Conservation (phyloP, 2,797 vertebrate species). For the Gallinago solitaria region DNA sequence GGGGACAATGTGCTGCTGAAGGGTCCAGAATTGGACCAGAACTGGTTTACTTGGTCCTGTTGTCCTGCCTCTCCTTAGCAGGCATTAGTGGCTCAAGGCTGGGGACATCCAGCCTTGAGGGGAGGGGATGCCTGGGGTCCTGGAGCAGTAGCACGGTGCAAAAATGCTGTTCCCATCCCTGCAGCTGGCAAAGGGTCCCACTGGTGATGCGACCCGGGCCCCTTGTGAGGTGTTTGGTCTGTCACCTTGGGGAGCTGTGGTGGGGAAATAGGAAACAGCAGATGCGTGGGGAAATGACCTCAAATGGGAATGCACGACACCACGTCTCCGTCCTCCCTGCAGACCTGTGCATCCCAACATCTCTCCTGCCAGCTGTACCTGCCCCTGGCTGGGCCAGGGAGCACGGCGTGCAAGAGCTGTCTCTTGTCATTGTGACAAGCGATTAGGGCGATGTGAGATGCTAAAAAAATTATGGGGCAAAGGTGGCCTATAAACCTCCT, state of each 20-base stretch:
- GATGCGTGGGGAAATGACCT: neutral
- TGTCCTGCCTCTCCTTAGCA: neutral
- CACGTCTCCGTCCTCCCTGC: neutral
- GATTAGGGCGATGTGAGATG: conserved; percentile 71
- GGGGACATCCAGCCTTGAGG: neutral
- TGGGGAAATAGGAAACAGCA: neutral
- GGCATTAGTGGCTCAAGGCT: neutral
- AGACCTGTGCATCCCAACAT: accelerated
- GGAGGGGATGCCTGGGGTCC: neutral
- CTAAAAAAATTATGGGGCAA: conserved; percentile 74
- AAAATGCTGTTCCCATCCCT: neutral
- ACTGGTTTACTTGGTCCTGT: neutral
- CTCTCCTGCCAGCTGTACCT: neutral
- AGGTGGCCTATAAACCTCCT: conserved; percentile 60
- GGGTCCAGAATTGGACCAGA: neutral
- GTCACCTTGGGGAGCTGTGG: neutral
- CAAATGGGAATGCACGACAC: neutral
- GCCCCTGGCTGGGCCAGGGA: neutral
- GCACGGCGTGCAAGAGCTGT: neutral
- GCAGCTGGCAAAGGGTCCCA: neutral
- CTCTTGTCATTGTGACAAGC: conserved; percentile 68
- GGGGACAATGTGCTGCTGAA: neutral
- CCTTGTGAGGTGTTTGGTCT: neutral
- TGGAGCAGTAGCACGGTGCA: accelerated
- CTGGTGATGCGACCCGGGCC: accelerated